A percentile compares a stretch with the other conserved stretches of the same genome.
phyloP scores from a whole-genome alignment of 2,797 vertebrate species.

The Spheniscus humboldti region DNA sequence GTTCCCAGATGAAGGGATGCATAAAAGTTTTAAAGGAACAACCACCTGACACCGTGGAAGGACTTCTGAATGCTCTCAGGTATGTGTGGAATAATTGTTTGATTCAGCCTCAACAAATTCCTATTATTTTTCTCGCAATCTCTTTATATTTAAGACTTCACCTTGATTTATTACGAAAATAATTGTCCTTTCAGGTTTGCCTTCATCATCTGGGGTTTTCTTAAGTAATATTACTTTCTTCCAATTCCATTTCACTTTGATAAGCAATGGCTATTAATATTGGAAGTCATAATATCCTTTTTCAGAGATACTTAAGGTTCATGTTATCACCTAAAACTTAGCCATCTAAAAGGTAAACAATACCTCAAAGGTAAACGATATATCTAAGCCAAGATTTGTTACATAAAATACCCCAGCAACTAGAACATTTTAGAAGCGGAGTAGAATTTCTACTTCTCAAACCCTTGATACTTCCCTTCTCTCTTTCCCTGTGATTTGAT shows the following conservation, averaged over 20 bases:
- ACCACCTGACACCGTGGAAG: conserved; percentile 94
- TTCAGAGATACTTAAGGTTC: not conserved
- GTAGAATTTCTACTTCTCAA: not conserved
- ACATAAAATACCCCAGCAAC: not conserved
- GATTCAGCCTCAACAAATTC: not conserved
- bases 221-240: not conserved
- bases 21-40: conserved; percentile 96
- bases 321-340: not conserved
- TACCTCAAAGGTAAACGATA: not conserved
- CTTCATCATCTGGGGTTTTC: not conserved
- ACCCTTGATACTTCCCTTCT: not conserved
- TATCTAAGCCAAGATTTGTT: not conserved
- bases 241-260: not conserved
- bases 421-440: not conserved
- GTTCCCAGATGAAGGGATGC: conserved; percentile 86
- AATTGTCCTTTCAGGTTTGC: not conserved
- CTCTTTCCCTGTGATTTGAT: not conserved
- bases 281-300: not conserved
- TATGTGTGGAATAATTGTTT: conserved; percentile 64
- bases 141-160: not conserved
- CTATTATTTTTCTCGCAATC: not conserved
- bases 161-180: not conserved
- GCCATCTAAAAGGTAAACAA: not conserved
- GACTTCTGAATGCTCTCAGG: conserved; percentile 96
- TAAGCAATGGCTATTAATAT: not conserved